Evolutionary conservation across 1,140 invertebrate genomes (phyloP), one percentile per base, ranked within the genome.

Genomic region (Drosophila pallidifrons): DNA sequence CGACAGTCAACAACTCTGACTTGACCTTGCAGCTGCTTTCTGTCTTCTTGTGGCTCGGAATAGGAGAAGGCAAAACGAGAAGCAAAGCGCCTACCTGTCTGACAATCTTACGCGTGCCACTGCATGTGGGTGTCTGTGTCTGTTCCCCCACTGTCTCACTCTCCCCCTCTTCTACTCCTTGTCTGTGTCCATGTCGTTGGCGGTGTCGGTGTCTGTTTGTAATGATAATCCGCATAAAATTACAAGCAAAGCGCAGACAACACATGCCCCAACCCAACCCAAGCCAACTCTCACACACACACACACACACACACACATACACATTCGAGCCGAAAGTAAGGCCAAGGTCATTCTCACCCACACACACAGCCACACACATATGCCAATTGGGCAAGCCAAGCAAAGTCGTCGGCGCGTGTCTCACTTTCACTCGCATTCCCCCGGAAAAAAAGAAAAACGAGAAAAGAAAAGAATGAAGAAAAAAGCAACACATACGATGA

Each of bases 201-300:
- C 25, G 60, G 63, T 68, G 59, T 67, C 7, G 60, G 32, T 73
- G 64, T 70, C 25, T 75, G 63, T 41, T 43, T 69, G 67, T 69
- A 73, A 80, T 88, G 79, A 88, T 85, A 91, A 88, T 90, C 90
- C 90, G 82, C 90, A 91, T 91, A 91, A 91, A 90, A 91, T 91
- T 91, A 91, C 85, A 79, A 77, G 65, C 72, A 82, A 61, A 70
- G 58, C 59, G 73, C 58, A 77, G 79, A 76, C 76, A 65, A 75
- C 81, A 80, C 67, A 67, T 54, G 38, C 46, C 66, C 63, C 69
- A 67, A 69, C 47, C 55, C 3, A 25, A 57, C 59, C 35, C 28
- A 20, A 13, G 15, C 47, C 64, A 69, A 20, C 1, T 20, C 16
- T 1, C 54, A 32, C 32, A 41, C 59, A 35, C 30, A 43, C 32